Base-by-base conservation (phyloP, 2,113 vertebrate genomes). In the Bujurquina vittata region DNA sequence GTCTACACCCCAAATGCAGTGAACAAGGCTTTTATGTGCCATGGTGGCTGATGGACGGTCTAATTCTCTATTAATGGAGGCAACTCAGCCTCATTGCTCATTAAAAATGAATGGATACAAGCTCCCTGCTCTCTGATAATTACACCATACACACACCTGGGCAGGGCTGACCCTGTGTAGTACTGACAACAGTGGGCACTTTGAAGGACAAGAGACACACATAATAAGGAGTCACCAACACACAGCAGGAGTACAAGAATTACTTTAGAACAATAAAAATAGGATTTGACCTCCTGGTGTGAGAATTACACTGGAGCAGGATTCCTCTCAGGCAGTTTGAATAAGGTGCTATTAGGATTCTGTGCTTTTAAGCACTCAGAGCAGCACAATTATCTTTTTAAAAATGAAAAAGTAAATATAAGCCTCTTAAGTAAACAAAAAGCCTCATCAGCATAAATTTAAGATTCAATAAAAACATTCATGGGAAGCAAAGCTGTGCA, bases 81-180 rank as follows among this genome's bases (percentile, higher is more conserved):
- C 84, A 87, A 89, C 86, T 11, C 83, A 63, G 92, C 87, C 89
- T 94, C 91, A 88, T 92, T 83, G 90, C 91, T 91, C 93, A 93
- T 95, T 93, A 95, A 95, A 94, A 93, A 94, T 94, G 91, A 91
- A 95, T 93, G 88, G 82, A 91, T 86, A 94, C 94, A 94, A 93
- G 92, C 90, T 92, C 91, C 88, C 81, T 78, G 87, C 77, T 78
- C 76, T 76, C 85, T 90, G 92, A 93, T 91, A 93, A 94, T 91
- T 91, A 93, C 88, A 82, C 67, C 84, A 90, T 76, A 87, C 79
- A 89, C 90, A 87, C 82, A 93, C 92, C 91, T 89, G 84, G 86
- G 59, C 84, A 81, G 4, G 49, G 82, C 52, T 15, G 20, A 83
- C 84, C 83, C 81, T 10, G 60, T 15, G 33, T 83, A 75, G 77